These are phyloP conservation scores for Zaprionus lachaisei DNA, from an alignment of 1,140 invertebrate genomes.

Conservation along the genomic window DNA sequence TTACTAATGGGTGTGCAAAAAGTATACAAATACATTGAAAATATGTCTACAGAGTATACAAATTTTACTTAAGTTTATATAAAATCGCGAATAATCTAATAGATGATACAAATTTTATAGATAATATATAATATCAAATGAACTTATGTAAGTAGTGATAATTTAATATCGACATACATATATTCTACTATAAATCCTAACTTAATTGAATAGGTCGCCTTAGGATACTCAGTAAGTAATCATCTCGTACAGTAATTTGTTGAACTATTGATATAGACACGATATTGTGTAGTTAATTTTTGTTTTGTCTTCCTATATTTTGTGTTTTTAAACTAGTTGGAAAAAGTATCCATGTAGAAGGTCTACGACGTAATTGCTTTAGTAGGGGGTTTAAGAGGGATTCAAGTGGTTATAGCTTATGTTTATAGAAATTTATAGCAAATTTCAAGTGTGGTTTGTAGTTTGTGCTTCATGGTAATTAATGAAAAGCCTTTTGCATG, in stretches of 20 bases:
- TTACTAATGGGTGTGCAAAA: not conserved
- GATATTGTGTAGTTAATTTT: not conserved
- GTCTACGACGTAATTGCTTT: not conserved
- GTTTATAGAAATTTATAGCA: constrained; percentile 85
- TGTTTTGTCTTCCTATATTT: constrained; percentile 1
- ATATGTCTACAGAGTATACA: not conserved
- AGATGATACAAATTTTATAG: not conserved
- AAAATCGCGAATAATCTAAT: not conserved
- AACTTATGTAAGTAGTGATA: not conserved
- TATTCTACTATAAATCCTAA: not conserved
- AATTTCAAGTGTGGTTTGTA: constrained; percentile 81
- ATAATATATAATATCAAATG: not conserved
- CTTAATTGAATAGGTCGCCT: constrained; percentile 1
- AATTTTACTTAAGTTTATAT: not conserved
- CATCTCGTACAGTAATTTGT: not conserved
- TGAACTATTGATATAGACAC: not conserved
- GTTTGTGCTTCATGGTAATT: not conserved
- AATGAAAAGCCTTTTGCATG: not conserved
- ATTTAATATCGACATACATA: not conserved
- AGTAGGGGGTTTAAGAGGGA: not conserved
- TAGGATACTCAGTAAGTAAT: constrained; percentile 9
- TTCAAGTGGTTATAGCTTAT: constrained; percentile 84
- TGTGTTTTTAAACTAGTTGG: not conserved
- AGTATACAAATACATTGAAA: not conserved
- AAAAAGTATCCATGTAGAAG: constrained; percentile 1